Percentiles rank a stretch among this genome's conserved stretches.
Evolutionary conservation across 2,797 vertebrate species (phyloP).

Genomic region (Microcaecilia unicolor): DNA sequence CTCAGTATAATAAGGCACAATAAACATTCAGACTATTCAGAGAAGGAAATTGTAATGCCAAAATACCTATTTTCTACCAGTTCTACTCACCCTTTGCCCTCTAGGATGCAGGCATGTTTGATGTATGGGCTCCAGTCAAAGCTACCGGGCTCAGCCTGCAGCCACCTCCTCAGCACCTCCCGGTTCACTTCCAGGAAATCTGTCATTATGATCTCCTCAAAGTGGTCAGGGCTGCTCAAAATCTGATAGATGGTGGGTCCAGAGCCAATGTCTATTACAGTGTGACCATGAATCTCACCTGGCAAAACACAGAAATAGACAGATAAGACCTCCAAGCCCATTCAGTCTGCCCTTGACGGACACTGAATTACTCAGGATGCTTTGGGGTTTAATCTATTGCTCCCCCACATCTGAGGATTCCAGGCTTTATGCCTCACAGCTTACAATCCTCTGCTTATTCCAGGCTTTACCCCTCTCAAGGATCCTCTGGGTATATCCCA

Average conservation of each 20-base stretch:
- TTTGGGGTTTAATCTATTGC: too few species aligned
- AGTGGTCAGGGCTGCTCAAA: conserved; percentile 83
- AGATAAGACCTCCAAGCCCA: rapidly evolving
- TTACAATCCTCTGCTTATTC: too few species aligned
- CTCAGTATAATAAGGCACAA: too few species aligned
- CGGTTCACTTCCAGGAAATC: conserved; percentile 88
- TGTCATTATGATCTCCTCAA: conserved; percentile 77
- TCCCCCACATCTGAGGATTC: too few species aligned
- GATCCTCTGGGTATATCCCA: too few species aligned
- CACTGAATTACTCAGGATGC: too few species aligned
- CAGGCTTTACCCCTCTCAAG: too few species aligned
- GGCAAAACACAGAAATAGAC: not conserved
- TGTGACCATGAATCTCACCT: conserved; percentile 72
- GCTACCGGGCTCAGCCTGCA: conserved; percentile 45
- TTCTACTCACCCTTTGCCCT: conserved; percentile 71
- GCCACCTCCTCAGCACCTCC: conserved; percentile 71
- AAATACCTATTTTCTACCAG: too few species aligned
- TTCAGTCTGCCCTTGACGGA: too few species aligned
- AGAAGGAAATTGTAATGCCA: too few species aligned
- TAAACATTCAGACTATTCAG: too few species aligned
- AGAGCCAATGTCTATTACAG: conserved; percentile 80
- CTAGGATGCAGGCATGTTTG: conserved; percentile 77
- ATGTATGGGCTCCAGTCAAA: conserved; percentile 83
- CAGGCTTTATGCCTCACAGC: too few species aligned
- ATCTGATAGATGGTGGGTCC: conserved; percentile 91